Evolutionary conservation across 1,140 invertebrate genomes (phyloP), one percentile per base, ranked within the genome.

Genomic region (Spodoptera litura): DNA sequence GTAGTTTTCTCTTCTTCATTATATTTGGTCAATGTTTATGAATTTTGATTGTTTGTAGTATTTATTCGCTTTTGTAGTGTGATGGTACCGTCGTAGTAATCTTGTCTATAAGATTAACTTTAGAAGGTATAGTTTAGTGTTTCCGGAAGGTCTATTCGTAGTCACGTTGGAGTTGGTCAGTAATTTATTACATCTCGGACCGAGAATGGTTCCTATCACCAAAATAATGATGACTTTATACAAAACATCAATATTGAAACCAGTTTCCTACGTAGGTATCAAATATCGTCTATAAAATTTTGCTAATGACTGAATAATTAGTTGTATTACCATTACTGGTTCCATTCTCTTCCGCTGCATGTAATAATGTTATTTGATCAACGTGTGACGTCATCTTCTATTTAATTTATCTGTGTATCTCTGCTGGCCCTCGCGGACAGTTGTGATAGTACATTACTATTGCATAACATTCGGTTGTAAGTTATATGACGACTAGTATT

Each of bases 51-150:
- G 62, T 78, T 70, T 15, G 52, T 68, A 78, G 75, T 68, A 56
- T 78, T 70, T 78, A 70, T 66, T 75, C 56, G 79, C 75, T 81
- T 81, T 75, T 76, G 78, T 84, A 81, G 71, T 80, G 81, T 81
- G 72, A 80, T 79, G 76, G 84, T 89, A 85, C 85, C 87, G 84
- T 91, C 91, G 81, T 83, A 86, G 86, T 92, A 89, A 92, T 93
- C 91, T 93, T 93, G 84, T 56, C 27, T 58, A 82, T 87, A 91
- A 93, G 91, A 93, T 93, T 91, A 88, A 85, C 90, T 89, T 85
- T 82, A 83, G 85, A 92, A 80, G 89, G 88, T 89, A 89, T 89
- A 74, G 83, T 58, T 84, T 76, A 61, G 82, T 58, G 58, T 52
- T 52, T 80, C 27, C 20, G 64, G 25, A 70, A 15, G 61, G 31